Conservation (phyloP, 2,797 vertebrate species). For the Sebastes alutus region DNA sequence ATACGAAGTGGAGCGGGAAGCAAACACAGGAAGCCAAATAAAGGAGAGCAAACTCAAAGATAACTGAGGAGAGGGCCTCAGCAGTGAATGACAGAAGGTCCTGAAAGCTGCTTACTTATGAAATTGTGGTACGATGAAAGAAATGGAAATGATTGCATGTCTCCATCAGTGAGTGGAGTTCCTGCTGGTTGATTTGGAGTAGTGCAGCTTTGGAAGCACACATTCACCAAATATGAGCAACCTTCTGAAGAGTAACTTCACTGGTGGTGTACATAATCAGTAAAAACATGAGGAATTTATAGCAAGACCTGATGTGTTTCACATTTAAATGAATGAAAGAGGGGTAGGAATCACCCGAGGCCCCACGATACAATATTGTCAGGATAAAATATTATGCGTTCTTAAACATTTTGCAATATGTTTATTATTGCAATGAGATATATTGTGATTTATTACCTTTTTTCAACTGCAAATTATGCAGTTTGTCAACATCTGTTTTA, state of each 20-base stretch:
- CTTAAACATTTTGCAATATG: no score
- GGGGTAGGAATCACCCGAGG: no score
- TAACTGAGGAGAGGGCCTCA: conserved; percentile 11
- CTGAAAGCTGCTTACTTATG: conserved; percentile 27
- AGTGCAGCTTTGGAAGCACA: background rate
- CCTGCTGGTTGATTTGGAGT: background rate
- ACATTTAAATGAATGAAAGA: background rate
- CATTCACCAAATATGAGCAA: background rate
- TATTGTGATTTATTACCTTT: no score
- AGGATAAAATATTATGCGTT: no score
- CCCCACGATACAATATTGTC: no score
- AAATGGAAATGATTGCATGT: conserved; percentile 19
- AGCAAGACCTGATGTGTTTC: background rate
- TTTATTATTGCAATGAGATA: no score
- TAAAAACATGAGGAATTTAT: background rate
- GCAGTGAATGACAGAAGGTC: background rate
- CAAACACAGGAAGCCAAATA: conserved; percentile 46
- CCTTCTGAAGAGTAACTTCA: background rate
- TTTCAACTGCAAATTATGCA: no score
- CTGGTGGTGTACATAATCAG: no score
- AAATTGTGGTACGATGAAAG: conserved; percentile 15
- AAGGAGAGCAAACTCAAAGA: conserved; percentile 4
- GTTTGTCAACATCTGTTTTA: no score
- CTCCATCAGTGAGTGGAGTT: conserved; percentile 8
- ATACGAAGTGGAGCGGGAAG: conserved; percentile 41